Evolutionary conservation across 2,888 invertebrate genomes (phyloP).

Genomic region (Drosophila lacicola): DNA sequence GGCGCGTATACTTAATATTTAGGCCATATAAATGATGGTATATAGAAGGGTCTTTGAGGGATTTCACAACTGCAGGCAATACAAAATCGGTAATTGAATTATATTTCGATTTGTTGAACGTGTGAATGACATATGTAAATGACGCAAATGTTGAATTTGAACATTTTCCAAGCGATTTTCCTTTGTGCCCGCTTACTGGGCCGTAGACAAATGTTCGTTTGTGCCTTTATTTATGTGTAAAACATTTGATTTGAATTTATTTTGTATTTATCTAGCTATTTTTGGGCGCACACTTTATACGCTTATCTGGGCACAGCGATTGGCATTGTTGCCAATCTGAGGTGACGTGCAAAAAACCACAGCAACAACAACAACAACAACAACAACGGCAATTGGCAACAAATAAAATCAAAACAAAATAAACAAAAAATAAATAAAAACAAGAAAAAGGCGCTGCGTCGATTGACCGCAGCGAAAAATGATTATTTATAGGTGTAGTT

Average conservation of each 20-base stretch:
- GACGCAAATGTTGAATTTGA: slow-evolving; percentile 40
- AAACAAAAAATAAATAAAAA: slow-evolving; percentile 27
- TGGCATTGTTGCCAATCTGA: slow-evolving; percentile 35
- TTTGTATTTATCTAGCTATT: slow-evolving; percentile 29
- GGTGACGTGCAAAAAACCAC: slow-evolving; percentile 48
- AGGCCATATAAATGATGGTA: background rate
- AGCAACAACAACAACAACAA: slow-evolving; percentile 4
- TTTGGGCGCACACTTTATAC: slow-evolving; percentile 47
- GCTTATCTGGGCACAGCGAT: slow-evolving; percentile 61
- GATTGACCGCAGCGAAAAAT: slow-evolving; percentile 53
- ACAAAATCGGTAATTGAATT: slow-evolving; percentile 30
- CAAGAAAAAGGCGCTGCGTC: slow-evolving; percentile 19
- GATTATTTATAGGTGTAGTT: slow-evolving; percentile 50
- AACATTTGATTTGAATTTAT: slow-evolving; percentile 35
- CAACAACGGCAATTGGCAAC: slow-evolving; percentile 52
- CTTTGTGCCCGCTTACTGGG: slow-evolving; percentile 47
- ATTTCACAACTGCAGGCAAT: slow-evolving; percentile 38
- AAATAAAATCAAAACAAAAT: slow-evolving; percentile 18
- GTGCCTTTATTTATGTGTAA: slow-evolving; percentile 22
- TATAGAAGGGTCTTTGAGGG: background rate
- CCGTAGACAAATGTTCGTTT: slow-evolving; percentile 41
- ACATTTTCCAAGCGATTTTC: slow-evolving; percentile 11
- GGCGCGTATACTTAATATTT: slow-evolving; percentile 39
- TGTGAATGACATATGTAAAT: slow-evolving; percentile 58
- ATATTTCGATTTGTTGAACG: slow-evolving; percentile 11